phyloP scores from a whole-genome alignment of 2,888 invertebrate genomes.

The Athalia circularis region DNA sequence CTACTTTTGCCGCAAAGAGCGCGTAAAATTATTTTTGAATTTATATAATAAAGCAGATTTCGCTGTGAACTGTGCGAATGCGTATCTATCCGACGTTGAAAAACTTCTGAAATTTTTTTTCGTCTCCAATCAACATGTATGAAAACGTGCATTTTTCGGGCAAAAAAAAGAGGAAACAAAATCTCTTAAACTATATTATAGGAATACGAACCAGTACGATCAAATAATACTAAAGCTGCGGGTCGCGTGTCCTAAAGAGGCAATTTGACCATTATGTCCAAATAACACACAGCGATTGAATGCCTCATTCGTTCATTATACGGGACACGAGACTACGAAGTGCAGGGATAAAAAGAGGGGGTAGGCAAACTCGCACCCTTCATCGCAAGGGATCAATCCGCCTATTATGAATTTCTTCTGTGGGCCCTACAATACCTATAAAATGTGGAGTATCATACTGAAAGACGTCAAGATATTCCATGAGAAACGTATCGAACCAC shows the following conservation, averaged over 20 bases:
- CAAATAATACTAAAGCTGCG: slow-evolving; percentile 58
- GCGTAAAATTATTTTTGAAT: too few species aligned
- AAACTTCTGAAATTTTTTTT: too few species aligned
- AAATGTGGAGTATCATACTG: neutral
- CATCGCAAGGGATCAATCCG: slow-evolving; percentile 19
- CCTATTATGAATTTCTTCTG: slow-evolving; percentile 16
- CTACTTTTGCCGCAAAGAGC: too few species aligned
- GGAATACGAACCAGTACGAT: neutral
- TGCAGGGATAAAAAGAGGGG: neutral
- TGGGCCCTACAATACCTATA: slow-evolving; percentile 17
- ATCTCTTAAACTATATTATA: too few species aligned
- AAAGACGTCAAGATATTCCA: slow-evolving; percentile 28
- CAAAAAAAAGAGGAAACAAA: too few species aligned
- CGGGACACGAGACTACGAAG: slow-evolving; percentile 59
- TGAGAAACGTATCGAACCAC: slow-evolving; percentile 10
- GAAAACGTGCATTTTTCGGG: too few species aligned
- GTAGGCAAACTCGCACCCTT: slow-evolving; percentile 13
- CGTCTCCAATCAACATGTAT: too few species aligned
- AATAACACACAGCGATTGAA: slow-evolving; percentile 49
- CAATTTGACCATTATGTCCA: slow-evolving; percentile 64
- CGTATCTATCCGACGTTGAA: too few species aligned
- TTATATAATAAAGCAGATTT: too few species aligned
- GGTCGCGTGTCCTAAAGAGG: slow-evolving; percentile 67
- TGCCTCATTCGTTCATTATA: slow-evolving; percentile 66
- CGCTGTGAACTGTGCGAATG: too few species aligned